Percentiles rank a stretch among this genome's conserved stretches.
Evolutionary conservation across 2,888 invertebrate genomes (phyloP).

Genomic region (Ochropleura plecta): DNA sequence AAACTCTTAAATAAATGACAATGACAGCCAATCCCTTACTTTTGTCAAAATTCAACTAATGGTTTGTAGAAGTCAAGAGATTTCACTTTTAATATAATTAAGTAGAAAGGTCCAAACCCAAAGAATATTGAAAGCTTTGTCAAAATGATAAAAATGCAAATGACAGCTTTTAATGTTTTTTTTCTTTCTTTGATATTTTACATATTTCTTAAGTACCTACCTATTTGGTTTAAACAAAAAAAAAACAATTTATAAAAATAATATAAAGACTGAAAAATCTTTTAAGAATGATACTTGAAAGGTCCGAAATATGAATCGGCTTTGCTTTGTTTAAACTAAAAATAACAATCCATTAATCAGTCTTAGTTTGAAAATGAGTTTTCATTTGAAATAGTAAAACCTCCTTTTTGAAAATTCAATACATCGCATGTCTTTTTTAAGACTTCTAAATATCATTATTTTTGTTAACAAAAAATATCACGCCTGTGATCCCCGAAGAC

Average conservation of each 20-base stretch:
- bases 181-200: slow-evolving; percentile 28
- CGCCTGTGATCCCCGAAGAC: too few relatives aligned
- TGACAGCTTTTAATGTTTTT: slow-evolving; percentile 6
- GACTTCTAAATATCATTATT: too few relatives aligned
- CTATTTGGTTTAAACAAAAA: not conserved
- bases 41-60: slow-evolving; percentile 27
- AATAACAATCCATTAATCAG: not conserved
- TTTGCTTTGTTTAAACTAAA: not conserved
- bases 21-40: slow-evolving; percentile 12
- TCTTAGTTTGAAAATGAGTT: not conserved
- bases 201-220: not conserved
- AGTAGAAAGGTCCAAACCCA: slow-evolving; percentile 8
- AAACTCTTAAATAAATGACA: slow-evolving; percentile 43
- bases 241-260: not conserved
- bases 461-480: too few relatives aligned
- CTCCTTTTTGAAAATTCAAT: not conserved
- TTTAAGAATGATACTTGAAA: not conserved
- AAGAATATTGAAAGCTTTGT: slow-evolving; percentile 23
- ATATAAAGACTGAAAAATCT: not conserved
- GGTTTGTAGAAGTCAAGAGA: slow-evolving; percentile 19
- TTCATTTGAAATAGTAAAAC: not conserved
- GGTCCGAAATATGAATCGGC: not conserved
- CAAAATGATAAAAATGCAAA: slow-evolving; percentile 25
- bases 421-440: not conserved
- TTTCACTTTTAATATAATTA: slow-evolving; percentile 37